A percentile compares a stretch with the other conserved stretches of the same genome.
These are phyloP conservation scores for Poeciliopsis turrubarensis DNA, from an alignment of 2,113 vertebrate species.

Conservation along the genomic window DNA sequence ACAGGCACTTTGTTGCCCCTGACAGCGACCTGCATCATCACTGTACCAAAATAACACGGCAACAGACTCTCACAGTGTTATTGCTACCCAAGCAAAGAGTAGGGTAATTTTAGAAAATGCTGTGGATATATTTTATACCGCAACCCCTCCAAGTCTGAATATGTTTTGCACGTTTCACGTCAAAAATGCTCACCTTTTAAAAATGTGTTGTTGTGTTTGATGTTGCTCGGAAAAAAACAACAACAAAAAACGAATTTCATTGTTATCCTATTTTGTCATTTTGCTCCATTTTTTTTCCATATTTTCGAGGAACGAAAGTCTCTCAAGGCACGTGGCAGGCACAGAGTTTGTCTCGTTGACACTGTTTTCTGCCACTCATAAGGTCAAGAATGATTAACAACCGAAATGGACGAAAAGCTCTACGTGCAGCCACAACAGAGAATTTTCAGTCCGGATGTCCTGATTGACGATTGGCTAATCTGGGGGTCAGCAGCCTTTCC, in stretches of 20 bases:
- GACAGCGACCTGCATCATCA: conserved; percentile 1
- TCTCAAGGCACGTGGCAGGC: too few relatives aligned
- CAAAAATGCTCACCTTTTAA: not conserved
- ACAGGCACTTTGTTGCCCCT: not conserved
- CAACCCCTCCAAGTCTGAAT: not conserved
- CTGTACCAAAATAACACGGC: conserved; percentile 8
- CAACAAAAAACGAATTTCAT: not conserved
- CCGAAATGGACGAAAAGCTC: not conserved
- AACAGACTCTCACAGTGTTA: not conserved
- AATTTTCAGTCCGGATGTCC: too few relatives aligned
- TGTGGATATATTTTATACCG: not conserved
- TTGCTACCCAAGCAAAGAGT: conserved; percentile 1
- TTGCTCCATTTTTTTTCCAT: not conserved
- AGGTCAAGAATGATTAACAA: not conserved
- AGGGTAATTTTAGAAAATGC: conserved; percentile 7
- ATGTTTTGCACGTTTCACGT: not conserved
- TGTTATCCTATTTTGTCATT: not conserved
- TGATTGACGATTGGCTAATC: too few relatives aligned
- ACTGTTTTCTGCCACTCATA: not conserved
- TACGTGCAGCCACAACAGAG: too few relatives aligned
- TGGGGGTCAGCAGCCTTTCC: not conserved
- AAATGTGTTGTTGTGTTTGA: too few relatives aligned
- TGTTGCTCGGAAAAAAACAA: too few relatives aligned
- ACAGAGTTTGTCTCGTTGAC: too few relatives aligned
- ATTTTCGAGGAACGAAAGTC: not conserved